Conservation (phyloP, 2,797 vertebrate genomes). For the Aselliscus stoliczkanus region DNA sequence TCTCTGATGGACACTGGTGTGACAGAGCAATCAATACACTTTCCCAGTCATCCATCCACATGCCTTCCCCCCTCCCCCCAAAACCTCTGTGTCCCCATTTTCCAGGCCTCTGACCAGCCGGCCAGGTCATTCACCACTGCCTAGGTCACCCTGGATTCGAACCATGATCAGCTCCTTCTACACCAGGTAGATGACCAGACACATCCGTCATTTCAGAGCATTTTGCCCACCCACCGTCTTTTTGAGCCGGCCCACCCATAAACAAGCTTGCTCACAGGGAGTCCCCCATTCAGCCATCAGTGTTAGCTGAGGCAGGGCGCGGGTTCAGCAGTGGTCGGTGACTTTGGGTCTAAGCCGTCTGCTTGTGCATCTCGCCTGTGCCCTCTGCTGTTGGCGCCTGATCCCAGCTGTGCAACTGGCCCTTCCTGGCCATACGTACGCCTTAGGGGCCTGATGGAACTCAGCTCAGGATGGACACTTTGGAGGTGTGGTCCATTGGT, state of each 20-base stretch:
- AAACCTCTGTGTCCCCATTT: neutral
- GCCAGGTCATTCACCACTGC: neutral
- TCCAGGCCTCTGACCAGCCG: neutral
- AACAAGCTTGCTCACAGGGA: fast-evolving
- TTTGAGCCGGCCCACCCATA: neutral
- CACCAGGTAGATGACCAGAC: neutral
- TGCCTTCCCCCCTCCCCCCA: too few relatives aligned
- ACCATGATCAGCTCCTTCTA: neutral
- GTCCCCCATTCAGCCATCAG: neutral
- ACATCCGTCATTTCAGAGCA: fast-evolving
- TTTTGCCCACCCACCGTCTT: neutral
- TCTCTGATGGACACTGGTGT: neutral
- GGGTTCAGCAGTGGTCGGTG: neutral
- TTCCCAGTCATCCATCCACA: neutral
- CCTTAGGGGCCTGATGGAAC: neutral
- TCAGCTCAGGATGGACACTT: neutral
- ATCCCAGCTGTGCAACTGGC: neutral
- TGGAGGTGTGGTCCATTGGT: fast-evolving
- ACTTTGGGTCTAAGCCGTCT: neutral
- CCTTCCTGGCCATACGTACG: neutral
- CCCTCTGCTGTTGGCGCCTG: neutral
- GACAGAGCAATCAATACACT: neutral
- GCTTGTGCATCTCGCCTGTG: neutral
- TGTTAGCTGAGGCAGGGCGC: neutral
- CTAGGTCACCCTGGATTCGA: neutral